Evolutionary conservation across 2,888 invertebrate genomes (phyloP).

Genomic region (Eumacrocentrus americanus): DNA sequence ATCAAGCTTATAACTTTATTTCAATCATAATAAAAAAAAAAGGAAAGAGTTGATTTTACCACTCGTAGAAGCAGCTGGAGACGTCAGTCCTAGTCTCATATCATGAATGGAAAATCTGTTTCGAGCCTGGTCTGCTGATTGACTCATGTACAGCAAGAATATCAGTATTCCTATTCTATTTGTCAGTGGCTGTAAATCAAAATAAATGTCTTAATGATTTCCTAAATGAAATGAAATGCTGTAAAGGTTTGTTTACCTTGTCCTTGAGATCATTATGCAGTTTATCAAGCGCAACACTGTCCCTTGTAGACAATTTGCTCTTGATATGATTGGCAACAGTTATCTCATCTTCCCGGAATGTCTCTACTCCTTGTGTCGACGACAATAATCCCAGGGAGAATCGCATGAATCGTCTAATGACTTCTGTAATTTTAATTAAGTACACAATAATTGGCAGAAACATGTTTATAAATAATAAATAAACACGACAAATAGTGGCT

Average conservation of each 20-base stretch:
- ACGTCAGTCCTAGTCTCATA: slow-evolving; percentile 47
- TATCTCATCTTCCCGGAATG: slow-evolving; percentile 53
- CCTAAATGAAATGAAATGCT: no score
- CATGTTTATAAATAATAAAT: not conserved
- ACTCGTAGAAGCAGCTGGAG: slow-evolving; percentile 51
- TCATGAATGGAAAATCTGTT: slow-evolving; percentile 52
- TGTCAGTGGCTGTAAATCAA: slow-evolving; percentile 48
- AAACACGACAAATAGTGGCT: not conserved
- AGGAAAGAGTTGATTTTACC: slow-evolving; percentile 41
- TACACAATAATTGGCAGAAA: no score
- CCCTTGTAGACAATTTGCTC: slow-evolving; percentile 49
- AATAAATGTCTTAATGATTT: no score
- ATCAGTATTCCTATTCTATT: slow-evolving; percentile 50
- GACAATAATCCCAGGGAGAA: slow-evolving; percentile 54
- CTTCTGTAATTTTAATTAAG: no score
- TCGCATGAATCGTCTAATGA: slow-evolving; percentile 48
- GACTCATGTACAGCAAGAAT: slow-evolving; percentile 51
- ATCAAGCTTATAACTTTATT: not conserved
- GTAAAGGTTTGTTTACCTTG: no score
- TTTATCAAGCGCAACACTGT: slow-evolving; percentile 53
- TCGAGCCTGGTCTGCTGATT: slow-evolving; percentile 43
- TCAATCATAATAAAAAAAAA: not conserved
- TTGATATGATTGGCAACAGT: slow-evolving; percentile 51
- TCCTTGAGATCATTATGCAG: slow-evolving; percentile 55
- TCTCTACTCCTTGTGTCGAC: slow-evolving; percentile 51